Conservation (phyloP, 2,888 invertebrate species). For the Cenopis cana region DNA sequence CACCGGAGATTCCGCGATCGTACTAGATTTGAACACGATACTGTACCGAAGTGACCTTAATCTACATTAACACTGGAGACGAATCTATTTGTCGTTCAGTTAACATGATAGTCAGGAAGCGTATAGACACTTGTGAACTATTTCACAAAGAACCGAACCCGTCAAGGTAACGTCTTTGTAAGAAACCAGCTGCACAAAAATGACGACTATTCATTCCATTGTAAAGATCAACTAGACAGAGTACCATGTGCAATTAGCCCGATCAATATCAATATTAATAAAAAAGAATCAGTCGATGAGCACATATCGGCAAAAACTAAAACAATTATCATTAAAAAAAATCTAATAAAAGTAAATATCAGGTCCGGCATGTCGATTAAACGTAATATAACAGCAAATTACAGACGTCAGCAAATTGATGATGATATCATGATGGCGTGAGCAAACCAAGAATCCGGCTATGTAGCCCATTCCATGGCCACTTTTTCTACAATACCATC, state of each 20-base stretch:
- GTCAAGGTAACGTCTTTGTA: conserved; percentile 69
- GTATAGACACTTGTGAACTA: conserved; percentile 54
- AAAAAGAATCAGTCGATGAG: conserved; percentile 23
- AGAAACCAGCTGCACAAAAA: conserved; percentile 44
- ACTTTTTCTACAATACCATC: conserved; percentile 75
- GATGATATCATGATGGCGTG: conserved; percentile 75
- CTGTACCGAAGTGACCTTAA: conserved; percentile 62
- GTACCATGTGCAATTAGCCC: conserved; percentile 6
- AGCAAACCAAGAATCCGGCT: conserved; percentile 77
- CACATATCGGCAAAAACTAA: conserved; percentile 25
- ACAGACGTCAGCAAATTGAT: conserved; percentile 73
- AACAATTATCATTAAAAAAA: conserved; percentile 33
- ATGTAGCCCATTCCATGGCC: conserved; percentile 74
- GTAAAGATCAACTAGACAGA: conserved; percentile 20
- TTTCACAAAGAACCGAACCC: conserved; percentile 63
- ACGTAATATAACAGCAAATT: conserved; percentile 65
- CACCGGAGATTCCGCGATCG: conserved; percentile 23
- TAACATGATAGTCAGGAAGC: conserved; percentile 76
- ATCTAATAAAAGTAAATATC: conserved; percentile 16
- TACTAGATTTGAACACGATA: conserved; percentile 38
- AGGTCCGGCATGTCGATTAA: conserved; percentile 39
- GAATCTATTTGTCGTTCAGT: conserved; percentile 68
- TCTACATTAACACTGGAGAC: conserved; percentile 66
- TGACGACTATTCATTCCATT: conserved; percentile 25
- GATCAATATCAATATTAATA: conserved; percentile 11